These are phyloP conservation scores for Cecropterus lyciades DNA, from an alignment of 1,140 invertebrate genomes.

Conservation along the genomic window DNA sequence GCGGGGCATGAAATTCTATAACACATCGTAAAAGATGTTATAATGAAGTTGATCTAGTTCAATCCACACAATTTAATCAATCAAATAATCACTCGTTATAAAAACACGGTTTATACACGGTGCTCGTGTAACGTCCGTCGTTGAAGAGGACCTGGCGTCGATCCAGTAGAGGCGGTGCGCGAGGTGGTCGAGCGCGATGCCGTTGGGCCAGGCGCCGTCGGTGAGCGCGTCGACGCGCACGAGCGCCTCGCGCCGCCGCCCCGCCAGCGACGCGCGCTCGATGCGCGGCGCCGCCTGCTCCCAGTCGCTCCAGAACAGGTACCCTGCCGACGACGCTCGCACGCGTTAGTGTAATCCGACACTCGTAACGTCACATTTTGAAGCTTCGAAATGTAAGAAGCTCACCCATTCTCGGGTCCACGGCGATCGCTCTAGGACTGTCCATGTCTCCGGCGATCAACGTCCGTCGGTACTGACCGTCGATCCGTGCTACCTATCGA, in stretches of 20 bases:
- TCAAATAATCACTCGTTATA: no score
- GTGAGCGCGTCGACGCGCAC: conserved; percentile 87
- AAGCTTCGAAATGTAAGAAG: background rate
- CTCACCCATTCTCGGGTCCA: conserved; percentile 87
- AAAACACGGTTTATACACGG: no score
- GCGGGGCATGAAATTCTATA: no score
- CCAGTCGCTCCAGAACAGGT: conserved; percentile 96
- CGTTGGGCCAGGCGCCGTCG: conserved; percentile 95
- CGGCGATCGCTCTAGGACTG: conserved; percentile 92
- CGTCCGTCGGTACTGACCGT: conserved; percentile 91
- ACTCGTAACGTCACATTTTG: no score
- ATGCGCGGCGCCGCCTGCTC: conserved; percentile 92
- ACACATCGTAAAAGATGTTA: no score
- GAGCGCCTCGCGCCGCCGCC: conserved; percentile 85
- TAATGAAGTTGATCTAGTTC: no score
- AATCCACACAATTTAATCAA: no score
- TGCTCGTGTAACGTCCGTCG: no score
- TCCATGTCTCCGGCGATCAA: conserved; percentile 94
- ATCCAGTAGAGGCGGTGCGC: conserved; percentile 92
- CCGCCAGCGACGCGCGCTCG: conserved; percentile 93
- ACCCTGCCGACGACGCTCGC: conserved; percentile 38
- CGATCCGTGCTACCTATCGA: conserved; percentile 89
- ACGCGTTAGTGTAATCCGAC: no score
- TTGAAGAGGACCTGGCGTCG: conserved; percentile 91
- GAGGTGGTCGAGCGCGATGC: conserved; percentile 92